Percentiles rank a stretch among this genome's conserved stretches.
phyloP scores from a whole-genome alignment of 2,797 vertebrate genomes.

The Micrastur ruficollis region DNA sequence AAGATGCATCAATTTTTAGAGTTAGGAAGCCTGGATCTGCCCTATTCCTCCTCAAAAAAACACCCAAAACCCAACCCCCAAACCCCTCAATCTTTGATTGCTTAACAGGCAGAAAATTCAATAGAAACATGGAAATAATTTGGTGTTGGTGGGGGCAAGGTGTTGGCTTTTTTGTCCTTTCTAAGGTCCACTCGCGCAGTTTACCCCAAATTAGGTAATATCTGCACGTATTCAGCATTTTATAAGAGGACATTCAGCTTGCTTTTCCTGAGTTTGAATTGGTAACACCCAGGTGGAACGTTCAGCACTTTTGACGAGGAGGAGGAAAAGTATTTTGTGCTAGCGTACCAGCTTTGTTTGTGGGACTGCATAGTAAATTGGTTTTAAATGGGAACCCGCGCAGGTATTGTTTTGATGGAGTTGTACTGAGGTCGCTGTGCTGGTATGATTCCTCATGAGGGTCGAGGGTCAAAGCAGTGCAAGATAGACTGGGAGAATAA shows the following conservation, averaged over 20 bases:
- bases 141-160: not conserved
- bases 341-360: not conserved
- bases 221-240: not conserved
- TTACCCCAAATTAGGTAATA: not conserved
- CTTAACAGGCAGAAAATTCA: not conserved
- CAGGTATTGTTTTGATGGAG: not conserved
- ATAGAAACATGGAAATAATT: not conserved
- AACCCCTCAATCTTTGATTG: not conserved
- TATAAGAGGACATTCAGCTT: not conserved
- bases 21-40: not conserved
- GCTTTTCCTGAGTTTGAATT: not conserved
- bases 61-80: rapidly evolving
- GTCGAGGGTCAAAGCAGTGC: not conserved
- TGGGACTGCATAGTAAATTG: not conserved
- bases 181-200: not conserved
- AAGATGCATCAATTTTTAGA: not conserved
- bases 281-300: not conserved
- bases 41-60: not conserved
- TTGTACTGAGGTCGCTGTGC: not conserved
- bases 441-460: not conserved
- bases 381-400: not conserved
- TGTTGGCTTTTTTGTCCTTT: not conserved
- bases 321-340: not conserved
- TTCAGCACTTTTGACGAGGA: not conserved
- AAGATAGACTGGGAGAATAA: not conserved